A percentile compares a stretch with the other conserved stretches of the same genome.
Conservation (phyloP, 1,140 invertebrate genomes). For the Drosophila tropicalis region DNA sequence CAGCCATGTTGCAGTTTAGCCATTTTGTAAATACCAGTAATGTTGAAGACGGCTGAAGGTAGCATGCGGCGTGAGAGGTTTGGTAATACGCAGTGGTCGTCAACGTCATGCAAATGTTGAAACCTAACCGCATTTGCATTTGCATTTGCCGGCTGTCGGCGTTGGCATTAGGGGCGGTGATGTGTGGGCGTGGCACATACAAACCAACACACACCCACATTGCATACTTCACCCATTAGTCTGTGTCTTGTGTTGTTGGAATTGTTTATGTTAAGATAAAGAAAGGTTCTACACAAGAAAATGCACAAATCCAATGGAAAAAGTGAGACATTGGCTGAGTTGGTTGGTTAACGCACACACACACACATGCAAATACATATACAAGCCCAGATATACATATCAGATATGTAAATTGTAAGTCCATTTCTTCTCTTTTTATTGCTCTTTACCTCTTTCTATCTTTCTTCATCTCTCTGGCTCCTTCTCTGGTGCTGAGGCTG, state of each 20-base stretch:
- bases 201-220: background rate
- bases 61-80: background rate
- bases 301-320: conserved; percentile 52
- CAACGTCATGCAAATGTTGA: conserved; percentile 74
- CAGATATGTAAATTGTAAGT: conserved; percentile 39
- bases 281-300: conserved; percentile 22
- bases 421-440: conserved; percentile 29
- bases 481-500: conserved; percentile 20
- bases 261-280: conserved; percentile 48
- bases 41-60: background rate
- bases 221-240: conserved; percentile 33
- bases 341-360: conserved; percentile 1
- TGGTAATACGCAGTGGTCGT: conserved; percentile 22
- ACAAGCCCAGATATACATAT: background rate
- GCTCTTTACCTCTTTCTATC: background rate
- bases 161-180: conserved; percentile 30
- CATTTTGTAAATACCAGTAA: conserved; percentile 63
- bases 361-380: conserved; percentile 5
- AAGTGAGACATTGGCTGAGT: conserved; percentile 12
- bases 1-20: conserved; percentile 73
- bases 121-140: conserved; percentile 72
- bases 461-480: background rate
- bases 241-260: conserved; percentile 25
- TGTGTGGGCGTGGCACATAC: conserved; percentile 21
- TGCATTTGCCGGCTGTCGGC: conserved; percentile 67